Evolutionary conservation across 2,888 invertebrate genomes (phyloP), one percentile per base, ranked within the genome.

Genomic region (Tiphia femorata): DNA sequence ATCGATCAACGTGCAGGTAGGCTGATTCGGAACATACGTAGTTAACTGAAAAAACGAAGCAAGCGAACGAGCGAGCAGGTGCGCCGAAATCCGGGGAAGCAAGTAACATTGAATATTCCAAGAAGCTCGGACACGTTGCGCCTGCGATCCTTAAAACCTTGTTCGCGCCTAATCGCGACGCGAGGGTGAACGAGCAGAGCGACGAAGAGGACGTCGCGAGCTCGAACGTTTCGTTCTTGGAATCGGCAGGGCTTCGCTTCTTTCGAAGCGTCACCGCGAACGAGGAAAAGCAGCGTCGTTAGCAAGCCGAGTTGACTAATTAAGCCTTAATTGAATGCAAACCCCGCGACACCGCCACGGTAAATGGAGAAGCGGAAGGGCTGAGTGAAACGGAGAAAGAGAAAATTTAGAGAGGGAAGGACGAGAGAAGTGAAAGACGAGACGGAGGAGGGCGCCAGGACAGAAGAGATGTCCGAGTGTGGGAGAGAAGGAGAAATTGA

Each of bases 251-350:
- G 8, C 25, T 14, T 21, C 23, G 49, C 27, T 49, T 50, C 48
- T 25, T 37, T 33, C n/a, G 20, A 40, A 41, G 40, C 48, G 58
- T 54, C 58, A 48, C 57, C 53, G 40, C 47, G 41, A 41, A 49
- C 35, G 21, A 65, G 62, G 59, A 57, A 49, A 53, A 46, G 46
- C 25, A 20, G 42, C 57, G 50, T 58, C 57, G 20, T 60, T 53
- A 62, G 48, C 59, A 66, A 71, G 68, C 61, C 70, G 61, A 66
- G 64, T 62, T 62, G 67, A 67, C 70, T 70, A 72, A 72, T 73
- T 72, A 72, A 68, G 65, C 53, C 61, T 57, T 71, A 73, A 73
- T 72, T 72, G 70, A 70, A 73, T 72, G 73, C 73, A 73, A 67
- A 69, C 60, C 42, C 62, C 49, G 56, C 51, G 29, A 41, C 46